Evolutionary conservation across 2,797 vertebrate genomes (phyloP).

Genomic region (Onychomys torridus): DNA sequence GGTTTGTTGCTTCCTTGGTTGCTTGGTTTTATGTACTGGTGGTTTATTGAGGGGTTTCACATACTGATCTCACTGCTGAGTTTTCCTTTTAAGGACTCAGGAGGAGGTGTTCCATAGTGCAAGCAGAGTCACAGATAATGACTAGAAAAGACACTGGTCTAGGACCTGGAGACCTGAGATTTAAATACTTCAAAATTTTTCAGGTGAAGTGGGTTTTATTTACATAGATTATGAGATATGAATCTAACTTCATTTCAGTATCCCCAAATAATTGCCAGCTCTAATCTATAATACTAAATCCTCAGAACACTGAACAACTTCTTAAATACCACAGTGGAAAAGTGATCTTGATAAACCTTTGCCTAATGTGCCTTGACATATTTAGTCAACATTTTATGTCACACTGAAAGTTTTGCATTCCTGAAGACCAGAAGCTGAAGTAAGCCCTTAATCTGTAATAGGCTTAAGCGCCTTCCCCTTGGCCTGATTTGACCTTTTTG

Average conservation of each 20-base stretch:
- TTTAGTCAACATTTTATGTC: constrained; percentile 44
- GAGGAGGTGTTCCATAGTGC: background rate
- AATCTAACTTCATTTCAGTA: constrained; percentile 23
- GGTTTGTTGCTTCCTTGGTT: background rate
- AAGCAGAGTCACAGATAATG: background rate
- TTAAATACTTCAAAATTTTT: constrained; percentile 15
- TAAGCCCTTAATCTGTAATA: constrained; percentile 62
- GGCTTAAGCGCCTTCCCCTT: constrained; percentile 50
- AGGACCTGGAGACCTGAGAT: background rate
- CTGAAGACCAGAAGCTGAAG: constrained; percentile 51
- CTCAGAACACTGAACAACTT: background rate
- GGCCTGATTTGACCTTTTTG: constrained; percentile 19
- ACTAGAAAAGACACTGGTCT: background rate
- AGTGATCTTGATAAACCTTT: constrained; percentile 16
- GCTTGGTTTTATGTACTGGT: background rate
- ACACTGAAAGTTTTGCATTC: constrained; percentile 43
- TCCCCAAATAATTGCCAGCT: constrained; percentile 16
- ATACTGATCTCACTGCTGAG: background rate
- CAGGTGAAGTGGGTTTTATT: background rate
- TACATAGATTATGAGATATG: constrained; percentile 23
- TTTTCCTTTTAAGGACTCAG: constrained; percentile 35
- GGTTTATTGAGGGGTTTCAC: background rate
- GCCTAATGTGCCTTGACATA: constrained; percentile 2
- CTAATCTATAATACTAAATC: background rate
- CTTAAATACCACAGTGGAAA: background rate